Evolutionary conservation across 2,113 vertebrate genomes (phyloP).

Genomic region (Anseranas semipalmata): DNA sequence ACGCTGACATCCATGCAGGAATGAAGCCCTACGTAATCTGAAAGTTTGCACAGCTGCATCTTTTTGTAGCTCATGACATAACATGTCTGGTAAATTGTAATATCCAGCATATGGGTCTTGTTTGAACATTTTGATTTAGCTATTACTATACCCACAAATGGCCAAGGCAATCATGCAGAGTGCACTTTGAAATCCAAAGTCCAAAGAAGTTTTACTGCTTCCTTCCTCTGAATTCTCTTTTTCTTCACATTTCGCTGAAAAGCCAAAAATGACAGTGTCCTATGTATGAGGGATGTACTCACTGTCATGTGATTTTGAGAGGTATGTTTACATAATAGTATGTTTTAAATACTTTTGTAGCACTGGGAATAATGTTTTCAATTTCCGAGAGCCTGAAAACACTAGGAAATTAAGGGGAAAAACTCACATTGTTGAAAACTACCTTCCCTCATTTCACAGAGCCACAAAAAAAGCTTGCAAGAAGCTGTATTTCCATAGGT

Average conservation of each 20-base stretch:
- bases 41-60: conserved; percentile 4
- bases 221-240: neutral
- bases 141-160: neutral
- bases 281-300: too few species aligned
- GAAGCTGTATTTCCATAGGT: neutral
- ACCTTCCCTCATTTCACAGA: neutral
- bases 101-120: neutral
- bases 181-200: neutral
- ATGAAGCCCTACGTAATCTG: neutral
- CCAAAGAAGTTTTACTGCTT: neutral
- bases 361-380: neutral
- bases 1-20: neutral
- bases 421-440: neutral
- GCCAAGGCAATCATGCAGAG: neutral
- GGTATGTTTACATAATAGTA: neutral
- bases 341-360: neutral
- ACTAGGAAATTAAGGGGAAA: neutral
- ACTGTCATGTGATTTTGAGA: neutral
- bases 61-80: neutral
- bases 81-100: neutral
- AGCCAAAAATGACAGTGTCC: neutral
- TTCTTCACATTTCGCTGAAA: neutral
- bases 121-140: neutral
- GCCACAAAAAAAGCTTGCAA: neutral
- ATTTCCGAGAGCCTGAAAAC: neutral